Base-by-base conservation (phyloP, 2,113 vertebrate genomes). In the Phrynosoma blainvillii region DNA sequence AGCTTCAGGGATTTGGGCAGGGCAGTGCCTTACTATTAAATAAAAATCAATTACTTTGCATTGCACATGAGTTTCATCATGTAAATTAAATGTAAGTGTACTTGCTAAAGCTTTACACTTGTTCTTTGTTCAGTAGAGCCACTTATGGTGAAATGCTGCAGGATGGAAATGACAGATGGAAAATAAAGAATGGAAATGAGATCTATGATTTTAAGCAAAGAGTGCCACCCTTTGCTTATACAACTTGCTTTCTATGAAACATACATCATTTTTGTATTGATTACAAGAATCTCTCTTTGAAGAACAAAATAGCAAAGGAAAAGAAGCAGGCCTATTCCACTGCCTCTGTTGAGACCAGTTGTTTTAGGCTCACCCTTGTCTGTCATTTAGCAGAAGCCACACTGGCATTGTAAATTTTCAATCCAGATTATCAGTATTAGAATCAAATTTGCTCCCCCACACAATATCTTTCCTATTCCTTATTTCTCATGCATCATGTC, bases 21-120 rank as follows among this genome's bases (percentile, higher is more conserved):
- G 32, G n/a, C 36, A 47, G 42, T 82, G 14, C 21, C 87, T 89
- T 78, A 84, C 79, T 92, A 91, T 90, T 89, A 91, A 92, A 89
- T 81, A 23, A 79, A 91, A 93, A 89, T 54, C 84, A 93, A 88
- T 90, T 86, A 92, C 82, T 32, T 74, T 82, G 0, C 21, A 80
- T 70, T 90, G 4, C 25, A 86, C 25, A 85, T 89, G 32, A 1
- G 0, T 91, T 93, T 90, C 11, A 18, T 74, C 27, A 89, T 75
- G 54, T 90, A 5, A 90, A 70, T 91, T 87, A 88, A 16, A 87
- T 92, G 89, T 89, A 42, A 84, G 10, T 86, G 86, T 78, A 82
- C 89, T 91, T 91, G 92, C 88, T 74, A 88, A 74, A 82, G 7
- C 30, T 86, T 93, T 79, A 80, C 23, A 66, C 13, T 84, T 66